Conservation (phyloP, 1,140 invertebrate genomes). For the Teleopsis dalmanni region DNA sequence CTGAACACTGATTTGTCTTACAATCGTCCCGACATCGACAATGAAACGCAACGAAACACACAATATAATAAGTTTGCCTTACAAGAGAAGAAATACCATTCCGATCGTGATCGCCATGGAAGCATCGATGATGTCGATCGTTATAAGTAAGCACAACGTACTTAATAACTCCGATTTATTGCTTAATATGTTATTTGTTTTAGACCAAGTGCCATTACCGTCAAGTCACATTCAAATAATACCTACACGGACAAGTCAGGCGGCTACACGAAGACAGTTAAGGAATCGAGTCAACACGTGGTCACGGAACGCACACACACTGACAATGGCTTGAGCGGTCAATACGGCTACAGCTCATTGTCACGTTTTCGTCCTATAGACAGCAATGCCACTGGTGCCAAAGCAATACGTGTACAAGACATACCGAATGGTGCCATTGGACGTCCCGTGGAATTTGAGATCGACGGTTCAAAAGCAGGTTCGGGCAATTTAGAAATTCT, state of each 20-base stretch:
- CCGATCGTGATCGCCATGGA: conserved; percentile 22
- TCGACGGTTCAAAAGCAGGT: conserved; percentile 90
- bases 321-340: conserved; percentile 17
- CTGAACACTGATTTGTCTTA: conserved; percentile 47
- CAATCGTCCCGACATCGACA: conserved; percentile 44
- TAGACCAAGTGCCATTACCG: conserved; percentile 44
- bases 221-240: conserved; percentile 42
- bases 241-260: conserved; percentile 36
- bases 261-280: conserved; percentile 39
- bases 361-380: conserved; percentile 42
- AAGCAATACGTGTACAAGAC: conserved; percentile 74
- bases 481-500: conserved; percentile 94
- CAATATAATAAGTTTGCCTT: conserved; percentile 52
- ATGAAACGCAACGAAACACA: conserved; percentile 53
- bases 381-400: conserved; percentile 52
- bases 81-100: conserved; percentile 28
- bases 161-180: not conserved
- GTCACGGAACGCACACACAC: conserved; percentile 28
- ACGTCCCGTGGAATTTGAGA: conserved; percentile 90
- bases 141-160: conserved; percentile 23
- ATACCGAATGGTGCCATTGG: conserved; percentile 80
- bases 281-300: conserved; percentile 39
- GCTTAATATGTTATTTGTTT: not conserved
- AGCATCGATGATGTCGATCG: conserved; percentile 36
- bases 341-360: conserved; percentile 33